A percentile compares a stretch with the other conserved stretches of the same genome.
phyloP scores from a whole-genome alignment of 2,113 vertebrate species.

The Tyto alba region DNA sequence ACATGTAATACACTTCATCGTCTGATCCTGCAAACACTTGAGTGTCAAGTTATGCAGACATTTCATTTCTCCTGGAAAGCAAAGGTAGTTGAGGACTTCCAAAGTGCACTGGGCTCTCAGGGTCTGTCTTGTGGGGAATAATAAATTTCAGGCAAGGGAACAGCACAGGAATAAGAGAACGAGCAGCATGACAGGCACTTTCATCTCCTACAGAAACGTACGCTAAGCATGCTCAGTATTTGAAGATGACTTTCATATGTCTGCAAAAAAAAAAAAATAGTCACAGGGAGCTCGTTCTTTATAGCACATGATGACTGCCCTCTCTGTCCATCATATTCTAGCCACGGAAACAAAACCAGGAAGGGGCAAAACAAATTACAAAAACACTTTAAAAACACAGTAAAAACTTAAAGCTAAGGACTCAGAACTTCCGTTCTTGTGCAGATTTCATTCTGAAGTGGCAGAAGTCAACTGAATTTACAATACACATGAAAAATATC shows the following conservation, averaged over 20 bases:
- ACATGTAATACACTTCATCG: accelerated
- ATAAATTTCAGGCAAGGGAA: neutral
- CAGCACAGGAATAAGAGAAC: neutral
- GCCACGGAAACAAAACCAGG: neutral
- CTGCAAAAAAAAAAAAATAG: neutral
- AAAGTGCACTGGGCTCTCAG: neutral
- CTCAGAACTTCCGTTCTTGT: neutral
- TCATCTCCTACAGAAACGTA: neutral
- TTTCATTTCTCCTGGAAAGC: neutral
- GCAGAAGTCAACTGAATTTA: neutral
- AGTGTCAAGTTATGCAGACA: neutral
- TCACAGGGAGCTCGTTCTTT: neutral
- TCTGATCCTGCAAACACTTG: neutral
- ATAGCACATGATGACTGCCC: neutral
- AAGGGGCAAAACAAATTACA: neutral
- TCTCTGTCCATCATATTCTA: neutral
- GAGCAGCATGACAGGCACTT: neutral
- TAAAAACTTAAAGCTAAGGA: neutral
- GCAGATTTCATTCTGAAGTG: neutral
- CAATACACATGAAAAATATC: accelerated
- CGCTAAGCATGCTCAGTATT: neutral
- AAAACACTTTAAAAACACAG: neutral
- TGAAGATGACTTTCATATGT: neutral
- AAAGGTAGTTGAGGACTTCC: neutral
- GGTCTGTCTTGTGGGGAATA: neutral